Conservation (phyloP, 2,113 vertebrate genomes). For the Paramisgurnus dabryanus region DNA sequence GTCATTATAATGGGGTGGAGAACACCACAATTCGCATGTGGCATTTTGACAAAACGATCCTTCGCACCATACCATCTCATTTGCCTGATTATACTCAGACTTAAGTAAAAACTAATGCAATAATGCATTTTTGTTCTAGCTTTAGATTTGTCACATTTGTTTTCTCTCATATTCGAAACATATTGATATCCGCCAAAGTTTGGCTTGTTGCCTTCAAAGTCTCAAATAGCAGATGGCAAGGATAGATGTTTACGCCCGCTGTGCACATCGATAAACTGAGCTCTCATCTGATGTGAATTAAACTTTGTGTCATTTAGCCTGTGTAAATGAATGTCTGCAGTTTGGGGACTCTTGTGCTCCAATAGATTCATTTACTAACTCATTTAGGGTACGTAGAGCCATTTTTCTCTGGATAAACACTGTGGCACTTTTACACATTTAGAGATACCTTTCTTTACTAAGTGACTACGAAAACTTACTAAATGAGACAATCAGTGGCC, state of each 20-base stretch:
- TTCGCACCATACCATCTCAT: constrained; percentile 44
- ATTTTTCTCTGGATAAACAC: too few species aligned
- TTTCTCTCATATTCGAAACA: constrained; percentile 45
- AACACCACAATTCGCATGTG: constrained; percentile 58
- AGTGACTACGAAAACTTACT: too few species aligned
- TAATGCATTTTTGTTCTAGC: constrained; percentile 62
- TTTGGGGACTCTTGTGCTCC: neutral
- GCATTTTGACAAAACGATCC: constrained; percentile 38
- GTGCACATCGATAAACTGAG: neutral
- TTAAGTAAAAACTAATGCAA: constrained; percentile 63
- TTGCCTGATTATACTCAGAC: constrained; percentile 55
- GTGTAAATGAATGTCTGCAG: constrained; percentile 4
- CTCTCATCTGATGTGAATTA: constrained; percentile 3
- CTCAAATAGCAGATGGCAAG: constrained; percentile 35
- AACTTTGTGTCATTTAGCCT: constrained; percentile 7
- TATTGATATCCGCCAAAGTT: constrained; percentile 59
- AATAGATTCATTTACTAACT: neutral
- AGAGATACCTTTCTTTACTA: too few species aligned
- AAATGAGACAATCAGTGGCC: too few species aligned
- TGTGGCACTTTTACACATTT: too few species aligned
- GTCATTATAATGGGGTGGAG: constrained; percentile 61
- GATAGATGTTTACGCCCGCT: constrained; percentile 31
- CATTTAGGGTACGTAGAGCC: too few species aligned
- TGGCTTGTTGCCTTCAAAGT: constrained; percentile 49
- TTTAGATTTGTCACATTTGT: constrained; percentile 57